Evolutionary conservation across 2,797 vertebrate species (phyloP).

Genomic region (Acrossocheilus fasciatus): DNA sequence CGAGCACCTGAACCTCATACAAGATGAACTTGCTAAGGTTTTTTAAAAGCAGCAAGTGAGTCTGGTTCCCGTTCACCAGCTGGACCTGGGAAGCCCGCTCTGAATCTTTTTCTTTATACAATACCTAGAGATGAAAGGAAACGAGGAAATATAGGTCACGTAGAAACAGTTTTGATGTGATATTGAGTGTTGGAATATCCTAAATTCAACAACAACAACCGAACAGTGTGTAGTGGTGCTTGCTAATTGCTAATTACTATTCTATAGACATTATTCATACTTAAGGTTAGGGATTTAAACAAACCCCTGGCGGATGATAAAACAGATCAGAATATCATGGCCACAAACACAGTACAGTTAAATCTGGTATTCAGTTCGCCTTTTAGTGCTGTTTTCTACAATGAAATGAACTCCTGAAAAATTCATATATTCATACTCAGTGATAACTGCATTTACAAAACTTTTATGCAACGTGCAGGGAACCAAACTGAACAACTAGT

Average conservation of each 20-base stretch:
- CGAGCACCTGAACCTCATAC: slow-evolving; percentile 87
- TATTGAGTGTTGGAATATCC: background rate
- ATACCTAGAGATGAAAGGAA: slow-evolving; percentile 74
- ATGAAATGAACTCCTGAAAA: background rate
- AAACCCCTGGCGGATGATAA: background rate
- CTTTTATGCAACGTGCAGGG: background rate
- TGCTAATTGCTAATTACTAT: background rate
- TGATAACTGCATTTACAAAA: background rate
- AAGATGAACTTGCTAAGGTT: slow-evolving; percentile 82
- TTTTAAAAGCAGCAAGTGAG: slow-evolving; percentile 77
- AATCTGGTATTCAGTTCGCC: background rate
- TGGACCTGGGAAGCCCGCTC: slow-evolving; percentile 77
- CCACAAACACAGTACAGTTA: background rate
- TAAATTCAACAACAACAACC: background rate
- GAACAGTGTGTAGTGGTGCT: background rate
- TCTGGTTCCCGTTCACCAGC: slow-evolving; percentile 82
- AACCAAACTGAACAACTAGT: background rate
- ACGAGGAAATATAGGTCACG: background rate
- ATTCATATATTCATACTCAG: background rate
- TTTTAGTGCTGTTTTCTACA: background rate
- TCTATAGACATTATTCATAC: background rate
- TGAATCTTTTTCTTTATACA: slow-evolving; percentile 80
- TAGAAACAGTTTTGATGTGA: background rate
- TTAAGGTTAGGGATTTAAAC: background rate
- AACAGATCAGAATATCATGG: background rate